Evolutionary conservation across 2,797 vertebrate genomes (phyloP).

Genomic region (Mallotus villosus): DNA sequence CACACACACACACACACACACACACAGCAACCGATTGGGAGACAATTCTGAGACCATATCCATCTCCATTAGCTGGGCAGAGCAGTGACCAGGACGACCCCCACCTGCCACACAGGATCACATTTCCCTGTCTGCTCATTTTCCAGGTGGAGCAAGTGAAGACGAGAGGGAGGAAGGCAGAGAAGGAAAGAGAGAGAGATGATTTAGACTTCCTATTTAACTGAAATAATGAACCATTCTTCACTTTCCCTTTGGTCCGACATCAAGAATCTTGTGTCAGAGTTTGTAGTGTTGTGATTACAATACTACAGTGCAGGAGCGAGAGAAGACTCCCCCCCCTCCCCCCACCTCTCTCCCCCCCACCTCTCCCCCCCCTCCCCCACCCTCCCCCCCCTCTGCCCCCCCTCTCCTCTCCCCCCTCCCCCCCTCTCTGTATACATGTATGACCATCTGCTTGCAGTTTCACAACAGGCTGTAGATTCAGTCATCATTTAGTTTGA

Average conservation of each 20-base stretch:
- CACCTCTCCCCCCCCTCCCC: too few relatives aligned
- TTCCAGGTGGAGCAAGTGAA: conserved; percentile 65
- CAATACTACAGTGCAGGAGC: conserved; percentile 23
- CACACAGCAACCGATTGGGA: conserved; percentile 53
- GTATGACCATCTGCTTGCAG: background rate
- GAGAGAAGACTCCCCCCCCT: conserved; percentile 12
- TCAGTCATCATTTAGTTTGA: background rate
- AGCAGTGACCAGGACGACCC: conserved; percentile 49
- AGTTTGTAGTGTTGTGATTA: background rate
- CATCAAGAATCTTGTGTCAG: conserved; percentile 24
- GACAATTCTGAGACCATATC: conserved; percentile 71
- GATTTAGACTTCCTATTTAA: conserved; percentile 52
- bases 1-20: background rate
- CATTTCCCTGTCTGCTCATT: conserved; percentile 70
- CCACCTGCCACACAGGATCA: conserved; percentile 54
- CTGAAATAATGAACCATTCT: conserved; percentile 53
- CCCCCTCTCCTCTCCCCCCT: too few relatives aligned
- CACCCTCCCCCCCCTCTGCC: too few relatives aligned
- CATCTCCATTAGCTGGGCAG: conserved; percentile 78
- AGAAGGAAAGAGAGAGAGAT: conserved; percentile 37
- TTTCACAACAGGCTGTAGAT: background rate
- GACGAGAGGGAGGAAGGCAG: background rate
- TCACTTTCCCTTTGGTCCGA: conserved; percentile 50
- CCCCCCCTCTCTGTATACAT: background rate
- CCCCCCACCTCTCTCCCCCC: too few relatives aligned